Evolutionary conservation across 2,888 invertebrate species (phyloP).

Genomic region (Petrophora chlorosata): DNA sequence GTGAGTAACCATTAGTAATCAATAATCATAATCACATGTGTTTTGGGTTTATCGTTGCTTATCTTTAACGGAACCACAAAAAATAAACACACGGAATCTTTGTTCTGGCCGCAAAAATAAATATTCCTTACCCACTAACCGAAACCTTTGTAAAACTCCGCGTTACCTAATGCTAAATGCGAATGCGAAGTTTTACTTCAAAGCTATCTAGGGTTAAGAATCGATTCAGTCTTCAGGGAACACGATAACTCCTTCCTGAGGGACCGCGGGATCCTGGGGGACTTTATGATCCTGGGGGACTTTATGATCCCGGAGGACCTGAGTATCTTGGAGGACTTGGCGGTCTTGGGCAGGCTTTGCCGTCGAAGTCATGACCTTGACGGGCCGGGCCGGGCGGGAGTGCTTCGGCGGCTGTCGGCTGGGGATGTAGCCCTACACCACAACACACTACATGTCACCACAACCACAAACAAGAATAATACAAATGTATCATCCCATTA

Average conservation of each 20-base stretch:
- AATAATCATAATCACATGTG: no score
- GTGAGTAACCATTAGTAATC: no score
- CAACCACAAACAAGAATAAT: constrained; percentile 22
- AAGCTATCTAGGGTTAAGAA: constrained; percentile 12
- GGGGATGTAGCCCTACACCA: constrained; percentile 57
- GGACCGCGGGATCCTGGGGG: background rate
- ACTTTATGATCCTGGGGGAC: background rate
- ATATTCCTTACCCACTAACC: background rate
- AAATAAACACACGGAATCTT: background rate
- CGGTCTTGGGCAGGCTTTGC: background rate
- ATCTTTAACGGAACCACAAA: no score
- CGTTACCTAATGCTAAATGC: constrained; percentile 8
- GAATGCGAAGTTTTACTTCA: constrained; percentile 15
- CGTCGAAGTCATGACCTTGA: constrained; percentile 36
- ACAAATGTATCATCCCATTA: no score
- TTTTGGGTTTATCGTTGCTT: no score
- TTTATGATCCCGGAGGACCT: background rate
- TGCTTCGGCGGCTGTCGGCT: constrained; percentile 37
- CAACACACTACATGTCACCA: constrained; percentile 47
- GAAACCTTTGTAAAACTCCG: constrained; percentile 1
- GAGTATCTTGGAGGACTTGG: background rate
- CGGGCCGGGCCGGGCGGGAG: constrained; percentile 33
- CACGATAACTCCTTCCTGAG: constrained; percentile 41
- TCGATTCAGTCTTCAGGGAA: constrained; percentile 58
- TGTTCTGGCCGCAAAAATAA: constrained; percentile 12